Percentiles rank a stretch among this genome's conserved stretches.
Conservation (phyloP, 92 coral and sea anemone genomes). For the Phenganax marumi region DNA sequence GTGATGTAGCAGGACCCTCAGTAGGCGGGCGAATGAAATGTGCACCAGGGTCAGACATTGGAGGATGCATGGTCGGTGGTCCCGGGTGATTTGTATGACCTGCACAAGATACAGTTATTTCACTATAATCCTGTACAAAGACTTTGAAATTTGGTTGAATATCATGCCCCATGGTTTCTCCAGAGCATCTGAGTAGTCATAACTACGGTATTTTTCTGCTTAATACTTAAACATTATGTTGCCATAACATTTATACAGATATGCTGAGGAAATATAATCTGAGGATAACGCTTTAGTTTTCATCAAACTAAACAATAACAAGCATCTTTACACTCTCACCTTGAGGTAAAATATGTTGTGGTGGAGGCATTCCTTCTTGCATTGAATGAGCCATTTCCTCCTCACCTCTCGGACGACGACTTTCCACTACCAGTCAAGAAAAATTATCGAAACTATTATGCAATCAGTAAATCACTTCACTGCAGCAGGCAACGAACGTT, state of each 20-base stretch:
- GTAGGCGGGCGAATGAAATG: constrained; percentile 64
- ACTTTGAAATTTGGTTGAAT: no score
- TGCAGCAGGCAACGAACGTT: no score
- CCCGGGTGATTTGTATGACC: constrained; percentile 27
- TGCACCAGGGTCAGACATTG: constrained; percentile 61
- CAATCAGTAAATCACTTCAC: no score
- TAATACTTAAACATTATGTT: background rate
- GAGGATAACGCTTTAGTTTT: background rate
- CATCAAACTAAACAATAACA: background rate
- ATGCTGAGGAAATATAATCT: background rate
- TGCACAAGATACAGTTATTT: no score
- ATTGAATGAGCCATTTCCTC: constrained; percentile 76
- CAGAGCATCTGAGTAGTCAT: no score
- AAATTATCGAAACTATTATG: background rate
- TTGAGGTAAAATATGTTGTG: constrained; percentile 47
- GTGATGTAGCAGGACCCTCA: constrained; percentile 87
- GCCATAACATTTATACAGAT: background rate
- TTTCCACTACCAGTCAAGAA: constrained; percentile 69
- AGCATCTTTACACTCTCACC: background rate
- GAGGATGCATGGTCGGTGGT: constrained; percentile 39
- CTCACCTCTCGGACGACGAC: constrained; percentile 84
- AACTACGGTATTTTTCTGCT: background rate
- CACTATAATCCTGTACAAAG: no score
- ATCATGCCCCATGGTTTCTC: no score
- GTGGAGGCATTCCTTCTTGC: constrained; percentile 81